Percentiles rank a stretch among this genome's conserved stretches.
phyloP scores from a whole-genome alignment of 2,797 vertebrate genomes.

The Trematomus bernacchii region DNA sequence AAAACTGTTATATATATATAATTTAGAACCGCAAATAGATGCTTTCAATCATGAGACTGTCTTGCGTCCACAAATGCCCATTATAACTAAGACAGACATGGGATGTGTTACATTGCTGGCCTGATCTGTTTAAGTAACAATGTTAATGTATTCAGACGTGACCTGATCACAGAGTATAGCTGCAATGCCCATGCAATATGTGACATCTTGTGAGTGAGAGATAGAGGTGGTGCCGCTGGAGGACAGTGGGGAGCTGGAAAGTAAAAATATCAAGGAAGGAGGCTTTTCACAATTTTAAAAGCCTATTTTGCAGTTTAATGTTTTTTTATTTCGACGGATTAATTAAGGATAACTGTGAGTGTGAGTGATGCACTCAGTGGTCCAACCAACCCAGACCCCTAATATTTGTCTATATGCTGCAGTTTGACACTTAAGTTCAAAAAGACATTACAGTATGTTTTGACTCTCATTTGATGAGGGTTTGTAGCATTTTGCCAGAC shows the following conservation, averaged over 20 bases:
- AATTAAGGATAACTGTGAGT: not conserved
- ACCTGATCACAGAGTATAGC: constrained; percentile 5
- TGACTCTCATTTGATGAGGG: not conserved
- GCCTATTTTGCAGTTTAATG: not conserved
- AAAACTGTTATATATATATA: constrained; percentile 21
- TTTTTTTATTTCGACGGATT: not conserved
- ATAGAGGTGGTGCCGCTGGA: not conserved
- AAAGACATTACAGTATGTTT: too few relatives aligned
- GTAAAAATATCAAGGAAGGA: not conserved
- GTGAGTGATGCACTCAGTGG: not conserved
- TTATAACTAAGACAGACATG: constrained; percentile 14
- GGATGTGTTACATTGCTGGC: not conserved
- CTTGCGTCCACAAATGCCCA: not conserved
- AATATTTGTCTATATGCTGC: too few relatives aligned
- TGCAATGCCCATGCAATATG: not conserved
- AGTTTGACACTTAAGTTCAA: too few relatives aligned
- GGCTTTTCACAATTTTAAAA: not conserved
- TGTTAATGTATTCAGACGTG: not conserved
- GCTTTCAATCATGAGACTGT: constrained; percentile 6
- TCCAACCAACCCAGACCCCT: not conserved
- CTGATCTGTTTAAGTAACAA: too few relatives aligned
- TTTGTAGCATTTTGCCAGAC: not conserved
- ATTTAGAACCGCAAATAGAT: constrained; percentile 37
- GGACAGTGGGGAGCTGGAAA: not conserved
- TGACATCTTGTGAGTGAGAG: constrained; percentile 3